Percentiles rank a stretch among this genome's conserved stretches.
Conservation (phyloP, 2,888 invertebrate genomes). For the Poecilus cupreus region DNA sequence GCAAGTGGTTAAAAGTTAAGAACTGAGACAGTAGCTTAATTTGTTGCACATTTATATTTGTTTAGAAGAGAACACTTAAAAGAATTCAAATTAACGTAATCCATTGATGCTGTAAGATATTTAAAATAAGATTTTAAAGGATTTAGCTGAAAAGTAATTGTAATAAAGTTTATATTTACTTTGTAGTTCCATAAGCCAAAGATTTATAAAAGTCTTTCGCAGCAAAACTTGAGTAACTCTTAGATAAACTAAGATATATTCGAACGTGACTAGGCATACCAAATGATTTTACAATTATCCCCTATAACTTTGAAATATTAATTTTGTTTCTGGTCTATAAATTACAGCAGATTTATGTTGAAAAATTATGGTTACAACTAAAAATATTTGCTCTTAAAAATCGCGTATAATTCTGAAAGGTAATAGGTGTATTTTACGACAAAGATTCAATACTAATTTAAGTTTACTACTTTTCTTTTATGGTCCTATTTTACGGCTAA, state of each 20-base stretch:
- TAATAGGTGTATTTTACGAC: conserved; percentile 11
- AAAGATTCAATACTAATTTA: conserved; percentile 12
- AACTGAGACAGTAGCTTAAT: too few species aligned
- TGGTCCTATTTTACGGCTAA: background rate
- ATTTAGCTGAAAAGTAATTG: conserved; percentile 19
- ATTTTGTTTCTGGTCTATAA: background rate
- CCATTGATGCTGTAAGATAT: background rate
- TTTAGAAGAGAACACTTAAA: too few species aligned
- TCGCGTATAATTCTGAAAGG: background rate
- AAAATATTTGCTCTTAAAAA: background rate
- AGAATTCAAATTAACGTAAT: too few species aligned
- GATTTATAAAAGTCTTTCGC: conserved; percentile 26
- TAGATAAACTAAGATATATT: background rate
- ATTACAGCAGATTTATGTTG: background rate
- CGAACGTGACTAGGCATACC: background rate
- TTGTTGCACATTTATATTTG: too few species aligned
- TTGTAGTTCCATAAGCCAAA: conserved; percentile 21
- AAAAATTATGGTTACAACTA: background rate
- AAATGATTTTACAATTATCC: background rate
- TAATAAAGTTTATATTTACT: conserved; percentile 41
- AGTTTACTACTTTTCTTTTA: background rate
- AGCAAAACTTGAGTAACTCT: background rate
- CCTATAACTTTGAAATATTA: background rate
- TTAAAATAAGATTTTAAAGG: background rate
- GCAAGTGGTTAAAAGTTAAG: too few species aligned